Conservation (phyloP, 2,888 invertebrate genomes). For the Tetropium fuscum region DNA sequence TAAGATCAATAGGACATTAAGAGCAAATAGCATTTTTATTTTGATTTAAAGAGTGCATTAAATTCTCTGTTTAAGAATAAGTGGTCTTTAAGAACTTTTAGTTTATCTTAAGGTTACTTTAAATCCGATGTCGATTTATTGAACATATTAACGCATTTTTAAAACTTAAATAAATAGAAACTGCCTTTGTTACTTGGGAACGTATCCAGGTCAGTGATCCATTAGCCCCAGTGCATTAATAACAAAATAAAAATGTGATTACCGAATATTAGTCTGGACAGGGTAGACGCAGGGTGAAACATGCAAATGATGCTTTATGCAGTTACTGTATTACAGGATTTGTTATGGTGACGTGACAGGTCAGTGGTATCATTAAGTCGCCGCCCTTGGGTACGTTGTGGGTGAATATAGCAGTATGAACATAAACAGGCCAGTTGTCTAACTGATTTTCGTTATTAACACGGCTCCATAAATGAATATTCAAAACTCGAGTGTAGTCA, state of each 20-base stretch:
- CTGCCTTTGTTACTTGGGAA: too few relatives aligned
- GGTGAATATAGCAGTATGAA: not conserved
- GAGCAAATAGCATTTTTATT: too few relatives aligned
- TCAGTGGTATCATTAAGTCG: constrained; percentile 49
- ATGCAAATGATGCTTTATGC: constrained; percentile 42
- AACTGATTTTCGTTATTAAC: not conserved
- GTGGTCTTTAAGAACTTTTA: too few relatives aligned
- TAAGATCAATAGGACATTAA: too few relatives aligned
- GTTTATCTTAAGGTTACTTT: too few relatives aligned
- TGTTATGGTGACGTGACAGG: constrained; percentile 45
- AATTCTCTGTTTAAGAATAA: too few relatives aligned
- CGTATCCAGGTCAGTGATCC: constrained; percentile 22
- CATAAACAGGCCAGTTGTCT: constrained; percentile 19
- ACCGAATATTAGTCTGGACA: constrained; percentile 41
- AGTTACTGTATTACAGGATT: constrained; percentile 26
- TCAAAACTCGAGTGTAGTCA: too few relatives aligned
- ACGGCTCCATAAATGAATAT: too few relatives aligned
- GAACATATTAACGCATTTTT: too few relatives aligned
- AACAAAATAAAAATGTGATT: not conserved
- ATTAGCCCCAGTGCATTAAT: constrained; percentile 8
- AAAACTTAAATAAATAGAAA: too few relatives aligned
- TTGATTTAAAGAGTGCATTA: too few relatives aligned
- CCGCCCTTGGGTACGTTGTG: constrained; percentile 12
- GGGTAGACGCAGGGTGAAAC: constrained; percentile 53
- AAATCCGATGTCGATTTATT: too few relatives aligned